Conservation (phyloP, 2,797 vertebrate genomes). For the Sciurus vulgaris region DNA sequence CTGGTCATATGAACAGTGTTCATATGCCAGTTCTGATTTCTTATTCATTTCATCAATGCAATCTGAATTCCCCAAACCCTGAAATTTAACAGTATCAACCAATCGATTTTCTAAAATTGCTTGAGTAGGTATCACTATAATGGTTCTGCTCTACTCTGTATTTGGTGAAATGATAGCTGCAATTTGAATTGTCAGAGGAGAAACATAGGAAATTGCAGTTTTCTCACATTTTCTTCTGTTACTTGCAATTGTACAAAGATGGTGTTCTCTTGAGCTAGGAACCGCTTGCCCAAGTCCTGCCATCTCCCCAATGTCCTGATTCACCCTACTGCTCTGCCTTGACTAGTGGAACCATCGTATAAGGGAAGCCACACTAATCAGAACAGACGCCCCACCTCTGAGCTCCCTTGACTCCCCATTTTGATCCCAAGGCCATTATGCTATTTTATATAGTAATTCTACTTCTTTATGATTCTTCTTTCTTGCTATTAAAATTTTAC, state of each 20-base stretch:
- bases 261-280: neutral
- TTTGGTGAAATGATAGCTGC: neutral
- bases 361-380: neutral
- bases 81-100: constrained; percentile 14
- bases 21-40: neutral
- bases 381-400: neutral
- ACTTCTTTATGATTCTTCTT: neutral
- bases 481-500: neutral
- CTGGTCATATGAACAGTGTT: neutral
- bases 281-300: neutral
- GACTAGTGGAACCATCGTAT: neutral
- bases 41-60: neutral
- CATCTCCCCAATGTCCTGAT: neutral
- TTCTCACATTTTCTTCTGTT: neutral
- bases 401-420: neutral
- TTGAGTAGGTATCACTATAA: neutral
- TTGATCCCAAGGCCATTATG: neutral
- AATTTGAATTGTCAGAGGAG: constrained; percentile 34
- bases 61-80: constrained; percentile 23
- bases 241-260: neutral
- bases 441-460: neutral
- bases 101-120: constrained; percentile 2
- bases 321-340: neutral
- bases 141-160: neutral
- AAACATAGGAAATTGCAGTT: neutral